phyloP scores from a whole-genome alignment of 2,888 invertebrate genomes.

The Oscheius sp. region DNA sequence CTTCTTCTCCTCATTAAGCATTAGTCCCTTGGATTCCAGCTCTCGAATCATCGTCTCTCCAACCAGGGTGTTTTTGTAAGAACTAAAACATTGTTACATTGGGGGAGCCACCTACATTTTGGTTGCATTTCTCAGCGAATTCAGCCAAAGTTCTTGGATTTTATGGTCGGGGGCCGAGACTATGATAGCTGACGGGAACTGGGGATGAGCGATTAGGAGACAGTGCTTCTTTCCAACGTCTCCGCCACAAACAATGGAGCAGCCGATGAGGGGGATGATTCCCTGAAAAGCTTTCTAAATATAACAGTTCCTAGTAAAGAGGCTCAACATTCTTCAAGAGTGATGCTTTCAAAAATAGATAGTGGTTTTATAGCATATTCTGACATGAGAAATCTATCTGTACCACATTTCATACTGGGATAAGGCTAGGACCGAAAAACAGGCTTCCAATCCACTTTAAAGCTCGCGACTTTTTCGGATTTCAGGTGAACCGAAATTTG shows the following conservation, averaged over 20 bases:
- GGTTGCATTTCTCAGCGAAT: constrained; percentile 63
- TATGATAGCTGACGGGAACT: constrained; percentile 63
- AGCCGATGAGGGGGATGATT: constrained; percentile 66
- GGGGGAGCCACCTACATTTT: constrained; percentile 56
- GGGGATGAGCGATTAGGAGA: constrained; percentile 66
- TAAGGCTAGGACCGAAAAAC: no score
- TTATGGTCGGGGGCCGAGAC: constrained; percentile 61
- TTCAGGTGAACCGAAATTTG: no score
- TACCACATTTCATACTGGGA: no score
- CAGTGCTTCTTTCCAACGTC: constrained; percentile 66
- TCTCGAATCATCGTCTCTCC: constrained; percentile 65
- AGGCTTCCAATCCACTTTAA: no score
- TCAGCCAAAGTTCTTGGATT: constrained; percentile 63
- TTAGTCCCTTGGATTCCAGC: constrained; percentile 54
- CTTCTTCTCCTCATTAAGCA: constrained; percentile 64
- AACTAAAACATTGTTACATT: constrained; percentile 45
- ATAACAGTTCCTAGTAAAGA: no score
- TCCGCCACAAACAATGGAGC: constrained; percentile 66
- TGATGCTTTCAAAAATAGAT: no score
- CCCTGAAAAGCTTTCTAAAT: constrained; percentile 46
- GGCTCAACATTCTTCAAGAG: no score
- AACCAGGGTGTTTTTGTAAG: constrained; percentile 66
- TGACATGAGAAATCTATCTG: no score
- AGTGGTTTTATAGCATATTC: no score
- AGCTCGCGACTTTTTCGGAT: no score